Percentiles rank a stretch among this genome's conserved stretches.
These are phyloP conservation scores for Psilopsiagon aymara DNA, from an alignment of 2,113 vertebrate species.

Conservation along the genomic window DNA sequence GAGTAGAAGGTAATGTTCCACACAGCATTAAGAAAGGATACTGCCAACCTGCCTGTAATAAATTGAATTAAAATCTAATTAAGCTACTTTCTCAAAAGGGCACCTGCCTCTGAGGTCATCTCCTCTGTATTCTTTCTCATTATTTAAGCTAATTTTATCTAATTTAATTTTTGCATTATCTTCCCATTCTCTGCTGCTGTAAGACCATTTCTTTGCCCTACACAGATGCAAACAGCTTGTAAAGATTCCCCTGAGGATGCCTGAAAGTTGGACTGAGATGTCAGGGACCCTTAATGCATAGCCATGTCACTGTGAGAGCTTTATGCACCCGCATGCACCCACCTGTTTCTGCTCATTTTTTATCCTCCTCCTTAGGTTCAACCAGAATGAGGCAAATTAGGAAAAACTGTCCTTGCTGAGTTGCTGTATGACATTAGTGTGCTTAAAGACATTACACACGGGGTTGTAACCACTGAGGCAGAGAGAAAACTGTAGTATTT, in stretches of 20 bases:
- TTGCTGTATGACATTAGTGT: background rate
- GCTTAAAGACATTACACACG: background rate
- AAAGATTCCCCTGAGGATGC: background rate
- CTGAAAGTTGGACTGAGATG: background rate
- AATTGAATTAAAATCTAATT: slow-evolving; percentile 63
- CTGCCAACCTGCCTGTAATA: slow-evolving; percentile 27
- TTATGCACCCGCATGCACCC: background rate
- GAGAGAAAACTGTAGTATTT: background rate
- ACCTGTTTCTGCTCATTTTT: background rate
- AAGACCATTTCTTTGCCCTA: background rate
- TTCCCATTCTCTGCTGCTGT: slow-evolving; percentile 6
- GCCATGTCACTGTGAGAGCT: background rate
- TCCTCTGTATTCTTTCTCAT: slow-evolving; percentile 54
- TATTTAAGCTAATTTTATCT: slow-evolving; percentile 63
- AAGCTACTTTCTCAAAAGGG: slow-evolving; percentile 58
- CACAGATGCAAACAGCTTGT: background rate
- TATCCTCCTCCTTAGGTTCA: background rate
- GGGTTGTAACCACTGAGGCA: background rate
- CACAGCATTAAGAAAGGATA: slow-evolving; percentile 40
- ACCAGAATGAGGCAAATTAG: background rate
- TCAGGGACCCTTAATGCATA: background rate
- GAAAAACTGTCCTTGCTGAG: background rate
- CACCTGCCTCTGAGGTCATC: slow-evolving; percentile 64
- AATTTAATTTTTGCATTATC: slow-evolving; percentile 62
- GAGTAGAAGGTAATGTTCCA: slow-evolving; percentile 25